These are phyloP conservation scores for Argentina silus DNA, from an alignment of 2,797 vertebrate genomes.

Conservation along the genomic window DNA sequence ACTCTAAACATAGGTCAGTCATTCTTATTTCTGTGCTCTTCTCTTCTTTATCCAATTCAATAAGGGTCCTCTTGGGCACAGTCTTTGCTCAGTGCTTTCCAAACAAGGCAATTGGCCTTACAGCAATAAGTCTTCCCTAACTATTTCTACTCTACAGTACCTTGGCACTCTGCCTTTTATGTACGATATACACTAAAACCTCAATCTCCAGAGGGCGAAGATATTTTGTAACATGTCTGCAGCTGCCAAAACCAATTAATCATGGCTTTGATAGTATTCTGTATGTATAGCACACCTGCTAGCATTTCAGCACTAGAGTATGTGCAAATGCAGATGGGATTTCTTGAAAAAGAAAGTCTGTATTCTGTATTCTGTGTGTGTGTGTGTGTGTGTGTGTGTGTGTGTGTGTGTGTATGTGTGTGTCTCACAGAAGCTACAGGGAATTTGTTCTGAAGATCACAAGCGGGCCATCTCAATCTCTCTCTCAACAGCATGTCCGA, in stretches of 20 bases:
- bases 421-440: slow-evolving; percentile 42
- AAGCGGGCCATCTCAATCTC: slow-evolving; percentile 52
- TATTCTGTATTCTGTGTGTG: slow-evolving; percentile 12
- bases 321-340: neutral
- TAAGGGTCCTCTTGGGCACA: too few species aligned
- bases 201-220: slow-evolving; percentile 9
- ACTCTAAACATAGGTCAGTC: neutral
- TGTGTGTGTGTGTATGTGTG: neutral
- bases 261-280: slow-evolving; percentile 36
- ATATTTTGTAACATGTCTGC: slow-evolving; percentile 46
- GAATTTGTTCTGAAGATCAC: slow-evolving; percentile 65
- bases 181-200: slow-evolving; percentile 29
- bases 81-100: too few species aligned
- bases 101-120: too few species aligned
- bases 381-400: neutral
- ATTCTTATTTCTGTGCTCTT: neutral
- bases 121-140: too few species aligned
- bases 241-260: slow-evolving; percentile 52
- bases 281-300: slow-evolving; percentile 42
- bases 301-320: neutral
- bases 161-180: neutral
- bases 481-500: slow-evolving; percentile 42
- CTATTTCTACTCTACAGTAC: neutral
- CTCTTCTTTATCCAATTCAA: too few species aligned
- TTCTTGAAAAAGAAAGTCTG: slow-evolving; percentile 40